These are phyloP conservation scores for Trachelus stipa DNA, from an alignment of 2,888 invertebrate genomes.

Conservation along the genomic window DNA sequence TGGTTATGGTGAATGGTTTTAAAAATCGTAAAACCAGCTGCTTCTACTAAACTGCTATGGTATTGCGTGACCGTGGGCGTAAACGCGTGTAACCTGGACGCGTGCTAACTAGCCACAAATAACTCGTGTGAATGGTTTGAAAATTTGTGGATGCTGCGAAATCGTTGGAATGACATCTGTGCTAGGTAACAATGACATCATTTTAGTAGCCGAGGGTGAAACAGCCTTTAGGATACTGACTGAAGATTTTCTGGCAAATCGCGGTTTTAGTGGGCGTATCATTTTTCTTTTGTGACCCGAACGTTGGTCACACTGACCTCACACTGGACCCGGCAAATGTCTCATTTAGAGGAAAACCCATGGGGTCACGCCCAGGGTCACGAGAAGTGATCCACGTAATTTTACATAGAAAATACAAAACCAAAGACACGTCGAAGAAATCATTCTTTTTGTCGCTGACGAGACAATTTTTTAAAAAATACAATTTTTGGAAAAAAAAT, in stretches of 20 bases:
- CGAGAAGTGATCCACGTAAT: constrained; percentile 44
- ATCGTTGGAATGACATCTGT: constrained; percentile 31
- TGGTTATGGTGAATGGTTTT: too few relatives aligned
- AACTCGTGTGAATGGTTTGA: constrained; percentile 1
- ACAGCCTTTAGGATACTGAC: constrained; percentile 26
- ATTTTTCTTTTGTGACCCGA: too few relatives aligned
- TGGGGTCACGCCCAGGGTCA: constrained; percentile 29
- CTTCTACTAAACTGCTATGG: too few relatives aligned
- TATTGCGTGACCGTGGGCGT: too few relatives aligned
- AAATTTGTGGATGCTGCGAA: constrained; percentile 30
- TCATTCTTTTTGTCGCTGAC: too few relatives aligned
- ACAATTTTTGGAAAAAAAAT: too few relatives aligned
- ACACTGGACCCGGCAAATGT: constrained; percentile 39
- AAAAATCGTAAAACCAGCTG: too few relatives aligned
- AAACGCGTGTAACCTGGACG: too few relatives aligned
- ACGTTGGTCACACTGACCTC: too few relatives aligned
- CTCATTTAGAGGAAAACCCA: constrained; percentile 51
- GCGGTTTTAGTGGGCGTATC: constrained; percentile 3
- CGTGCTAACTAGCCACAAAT: too few relatives aligned
- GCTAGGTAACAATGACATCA: background rate
- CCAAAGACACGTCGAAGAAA: too few relatives aligned
- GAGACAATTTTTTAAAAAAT: too few relatives aligned
- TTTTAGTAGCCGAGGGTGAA: constrained; percentile 2
- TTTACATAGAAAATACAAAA: constrained; percentile 32
- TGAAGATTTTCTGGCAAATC: background rate